Evolutionary conservation across 1,140 invertebrate genomes (phyloP).

Genomic region (Bemisia tabaci): DNA sequence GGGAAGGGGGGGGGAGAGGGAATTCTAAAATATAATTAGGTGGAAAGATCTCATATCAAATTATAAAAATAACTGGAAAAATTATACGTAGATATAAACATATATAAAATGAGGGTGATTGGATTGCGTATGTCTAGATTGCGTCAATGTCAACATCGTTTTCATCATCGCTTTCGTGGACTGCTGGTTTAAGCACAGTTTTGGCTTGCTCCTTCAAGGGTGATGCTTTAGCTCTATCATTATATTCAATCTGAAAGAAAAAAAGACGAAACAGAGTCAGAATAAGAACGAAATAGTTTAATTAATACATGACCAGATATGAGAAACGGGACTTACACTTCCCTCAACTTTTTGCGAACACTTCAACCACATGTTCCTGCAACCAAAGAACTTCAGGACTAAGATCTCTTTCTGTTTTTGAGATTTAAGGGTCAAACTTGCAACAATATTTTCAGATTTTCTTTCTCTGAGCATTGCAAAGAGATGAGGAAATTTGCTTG

Average conservation of each 20-base stretch:
- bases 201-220: slow-evolving; percentile 49
- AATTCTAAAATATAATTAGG: neutral
- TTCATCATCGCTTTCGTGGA: slow-evolving; percentile 47
- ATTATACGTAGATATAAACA: neutral
- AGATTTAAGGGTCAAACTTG: too few species aligned
- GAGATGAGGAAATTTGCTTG: too few species aligned
- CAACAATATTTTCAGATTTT: too few species aligned
- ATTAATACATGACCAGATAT: too few species aligned
- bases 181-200: slow-evolving; percentile 24
- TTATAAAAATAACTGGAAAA: neutral
- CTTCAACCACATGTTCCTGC: too few species aligned
- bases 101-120: neutral
- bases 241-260: slow-evolving; percentile 59
- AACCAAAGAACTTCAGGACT: too few species aligned
- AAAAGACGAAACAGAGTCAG: neutral
- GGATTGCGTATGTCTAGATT: slow-evolving; percentile 45
- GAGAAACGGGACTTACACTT: too few species aligned
- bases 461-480: too few species aligned
- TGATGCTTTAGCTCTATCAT: slow-evolving; percentile 64
- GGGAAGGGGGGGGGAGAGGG: neutral
- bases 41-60: neutral
- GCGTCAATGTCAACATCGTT: slow-evolving; percentile 81
- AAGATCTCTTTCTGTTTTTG: too few species aligned
- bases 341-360: too few species aligned
- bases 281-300: too few species aligned